A percentile compares a stretch with the other conserved stretches of the same genome.
phyloP scores from a whole-genome alignment of 2,888 invertebrate species.

The Nephrocerus scutellatus region DNA sequence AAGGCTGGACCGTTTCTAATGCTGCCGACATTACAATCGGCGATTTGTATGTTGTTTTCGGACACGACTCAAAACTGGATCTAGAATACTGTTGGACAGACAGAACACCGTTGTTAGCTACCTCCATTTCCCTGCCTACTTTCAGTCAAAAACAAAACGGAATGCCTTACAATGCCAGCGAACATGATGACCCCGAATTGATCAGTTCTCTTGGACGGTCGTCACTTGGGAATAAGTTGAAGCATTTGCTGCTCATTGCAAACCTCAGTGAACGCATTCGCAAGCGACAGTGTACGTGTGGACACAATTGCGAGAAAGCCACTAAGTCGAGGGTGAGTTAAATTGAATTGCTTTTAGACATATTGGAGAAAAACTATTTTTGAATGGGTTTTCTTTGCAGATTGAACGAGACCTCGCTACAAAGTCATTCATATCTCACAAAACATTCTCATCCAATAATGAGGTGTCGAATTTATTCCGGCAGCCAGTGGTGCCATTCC shows the following conservation, averaged over 20 bases:
- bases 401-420: conserved; percentile 30
- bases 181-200: conserved; percentile 35
- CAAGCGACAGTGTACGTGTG: conserved; percentile 42
- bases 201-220: conserved; percentile 32
- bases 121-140: too few species aligned
- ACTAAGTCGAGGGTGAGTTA: conserved; percentile 30
- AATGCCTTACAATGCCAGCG: conserved; percentile 35
- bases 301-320: conserved; percentile 42
- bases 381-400: conserved; percentile 16
- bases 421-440: conserved; percentile 34
- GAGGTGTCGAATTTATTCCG: conserved; percentile 29
- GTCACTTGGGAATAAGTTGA: conserved; percentile 40
- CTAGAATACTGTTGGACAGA: conserved; percentile 77
- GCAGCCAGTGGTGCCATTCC: conserved; percentile 37
- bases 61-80: conserved; percentile 61
- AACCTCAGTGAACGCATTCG: conserved; percentile 44
- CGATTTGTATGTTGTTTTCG: conserved; percentile 82
- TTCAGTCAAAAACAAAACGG: conserved; percentile 25
- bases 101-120: too few species aligned
- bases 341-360: neutral
- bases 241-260: conserved; percentile 45
- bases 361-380: too few species aligned
- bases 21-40: conserved; percentile 78
- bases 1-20: conserved; percentile 73
- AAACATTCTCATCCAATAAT: conserved; percentile 25